Percentiles rank a stretch among this genome's conserved stretches.
These are phyloP conservation scores for Pristionchus japonicus DNA, from an alignment of 2,888 invertebrate species.

Conservation along the genomic window DNA sequence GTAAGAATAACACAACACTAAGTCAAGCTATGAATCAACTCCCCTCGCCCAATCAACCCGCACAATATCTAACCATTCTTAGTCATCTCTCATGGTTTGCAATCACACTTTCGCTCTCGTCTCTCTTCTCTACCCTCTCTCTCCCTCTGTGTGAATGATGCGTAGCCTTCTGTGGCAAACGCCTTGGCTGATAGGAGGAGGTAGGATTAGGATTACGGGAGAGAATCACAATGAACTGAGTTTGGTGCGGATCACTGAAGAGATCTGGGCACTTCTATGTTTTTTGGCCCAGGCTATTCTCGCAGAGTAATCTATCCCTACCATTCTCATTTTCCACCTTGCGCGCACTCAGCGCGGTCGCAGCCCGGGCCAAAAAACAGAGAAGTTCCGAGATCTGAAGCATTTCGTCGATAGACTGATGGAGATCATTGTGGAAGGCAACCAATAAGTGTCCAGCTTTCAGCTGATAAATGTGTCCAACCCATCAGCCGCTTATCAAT, in stretches of 20 bases:
- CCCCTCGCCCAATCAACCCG: background rate
- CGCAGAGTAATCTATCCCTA: too few relatives aligned
- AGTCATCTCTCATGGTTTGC: conserved; percentile 23
- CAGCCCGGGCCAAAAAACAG: too few relatives aligned
- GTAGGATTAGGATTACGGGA: too few relatives aligned
- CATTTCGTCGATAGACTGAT: too few relatives aligned
- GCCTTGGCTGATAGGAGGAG: background rate
- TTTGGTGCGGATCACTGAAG: too few relatives aligned
- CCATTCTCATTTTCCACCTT: too few relatives aligned
- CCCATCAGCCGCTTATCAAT: background rate
- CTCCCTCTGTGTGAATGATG: background rate
- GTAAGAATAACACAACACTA: background rate
- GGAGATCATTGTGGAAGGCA: too few relatives aligned
- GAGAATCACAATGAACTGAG: background rate
- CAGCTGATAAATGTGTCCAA: background rate
- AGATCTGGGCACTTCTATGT: too few relatives aligned
- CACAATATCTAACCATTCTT: conserved; percentile 9
- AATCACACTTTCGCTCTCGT: background rate
- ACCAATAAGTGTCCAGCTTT: too few relatives aligned
- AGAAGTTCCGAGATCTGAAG: too few relatives aligned
- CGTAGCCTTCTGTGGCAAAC: background rate
- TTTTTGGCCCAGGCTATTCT: too few relatives aligned
- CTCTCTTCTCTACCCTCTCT: background rate
- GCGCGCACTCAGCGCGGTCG: too few relatives aligned
- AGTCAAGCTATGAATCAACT: background rate